phyloP scores from a whole-genome alignment of 2,797 vertebrate species.

The Perodicticus potto region DNA sequence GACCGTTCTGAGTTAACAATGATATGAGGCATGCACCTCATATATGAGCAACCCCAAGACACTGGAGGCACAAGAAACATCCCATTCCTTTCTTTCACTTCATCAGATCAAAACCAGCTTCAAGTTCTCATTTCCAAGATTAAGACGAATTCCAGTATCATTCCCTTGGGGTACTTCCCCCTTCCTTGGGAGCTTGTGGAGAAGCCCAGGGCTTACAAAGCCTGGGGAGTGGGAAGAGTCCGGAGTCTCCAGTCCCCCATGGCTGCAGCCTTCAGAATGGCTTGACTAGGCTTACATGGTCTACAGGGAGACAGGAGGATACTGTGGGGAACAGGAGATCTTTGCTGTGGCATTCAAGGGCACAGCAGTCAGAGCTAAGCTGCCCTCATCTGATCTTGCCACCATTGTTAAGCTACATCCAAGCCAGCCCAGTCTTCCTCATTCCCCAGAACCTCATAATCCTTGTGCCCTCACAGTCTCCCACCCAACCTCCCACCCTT shows the following conservation, averaged over 20 bases:
- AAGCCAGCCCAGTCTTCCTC: background rate
- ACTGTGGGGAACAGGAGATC: background rate
- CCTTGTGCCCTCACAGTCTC: background rate
- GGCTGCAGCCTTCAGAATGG: background rate
- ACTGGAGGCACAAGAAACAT: background rate
- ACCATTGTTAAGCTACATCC: background rate
- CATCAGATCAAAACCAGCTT: background rate
- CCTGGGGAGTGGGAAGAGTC: background rate
- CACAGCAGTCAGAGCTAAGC: background rate
- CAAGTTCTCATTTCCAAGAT: background rate
- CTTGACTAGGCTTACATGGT: background rate
- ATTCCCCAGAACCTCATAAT: background rate
- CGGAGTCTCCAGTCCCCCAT: background rate
- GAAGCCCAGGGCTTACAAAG: background rate
- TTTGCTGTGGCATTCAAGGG: background rate
- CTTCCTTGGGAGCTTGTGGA: background rate
- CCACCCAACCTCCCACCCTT: background rate
- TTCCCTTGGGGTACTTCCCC: background rate
- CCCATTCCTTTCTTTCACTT: background rate
- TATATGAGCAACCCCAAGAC: background rate
- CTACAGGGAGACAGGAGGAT: background rate
- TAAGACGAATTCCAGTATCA: background rate
- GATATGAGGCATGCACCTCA: background rate
- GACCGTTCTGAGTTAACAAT: background rate
- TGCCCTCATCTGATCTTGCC: background rate